Evolutionary conservation across 1,140 invertebrate genomes (phyloP).

Genomic region (Magallana ariakensis): DNA sequence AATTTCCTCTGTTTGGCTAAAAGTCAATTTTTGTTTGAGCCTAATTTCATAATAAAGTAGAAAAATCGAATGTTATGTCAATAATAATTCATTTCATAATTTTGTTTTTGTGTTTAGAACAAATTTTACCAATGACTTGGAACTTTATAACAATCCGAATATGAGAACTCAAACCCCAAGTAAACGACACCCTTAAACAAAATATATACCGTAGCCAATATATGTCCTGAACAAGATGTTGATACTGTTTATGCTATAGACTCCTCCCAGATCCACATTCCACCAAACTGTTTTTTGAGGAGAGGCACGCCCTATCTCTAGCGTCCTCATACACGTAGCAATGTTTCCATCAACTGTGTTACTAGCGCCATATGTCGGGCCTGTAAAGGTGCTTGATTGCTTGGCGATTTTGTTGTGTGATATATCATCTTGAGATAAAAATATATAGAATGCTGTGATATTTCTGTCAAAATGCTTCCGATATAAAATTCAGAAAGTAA

Average conservation of each 20-base stretch:
- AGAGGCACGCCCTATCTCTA: background rate
- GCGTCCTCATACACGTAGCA: background rate
- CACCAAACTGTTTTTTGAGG: background rate
- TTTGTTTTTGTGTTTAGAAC: too few relatives aligned
- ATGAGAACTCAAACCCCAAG: too few relatives aligned
- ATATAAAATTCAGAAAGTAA: background rate
- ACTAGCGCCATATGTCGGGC: background rate
- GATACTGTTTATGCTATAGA: background rate
- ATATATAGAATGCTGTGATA: background rate
- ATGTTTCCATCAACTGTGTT: background rate
- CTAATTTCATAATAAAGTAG: too few relatives aligned
- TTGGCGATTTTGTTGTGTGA: background rate
- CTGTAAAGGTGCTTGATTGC: background rate
- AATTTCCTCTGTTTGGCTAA: too few relatives aligned
- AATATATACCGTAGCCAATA: background rate
- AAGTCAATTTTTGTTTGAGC: too few relatives aligned
- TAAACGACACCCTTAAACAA: too few relatives aligned
- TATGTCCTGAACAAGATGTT: background rate
- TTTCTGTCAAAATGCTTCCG: too few relatives aligned
- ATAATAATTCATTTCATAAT: too few relatives aligned
- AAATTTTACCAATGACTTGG: too few relatives aligned
- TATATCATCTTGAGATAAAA: background rate
- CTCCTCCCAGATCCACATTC: background rate
- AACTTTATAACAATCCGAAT: too few relatives aligned
- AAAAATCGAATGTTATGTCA: too few relatives aligned